Percentiles rank a stretch among this genome's conserved stretches.
Evolutionary conservation across 2,888 invertebrate genomes (phyloP).

Genomic region (Buathra laborator): DNA sequence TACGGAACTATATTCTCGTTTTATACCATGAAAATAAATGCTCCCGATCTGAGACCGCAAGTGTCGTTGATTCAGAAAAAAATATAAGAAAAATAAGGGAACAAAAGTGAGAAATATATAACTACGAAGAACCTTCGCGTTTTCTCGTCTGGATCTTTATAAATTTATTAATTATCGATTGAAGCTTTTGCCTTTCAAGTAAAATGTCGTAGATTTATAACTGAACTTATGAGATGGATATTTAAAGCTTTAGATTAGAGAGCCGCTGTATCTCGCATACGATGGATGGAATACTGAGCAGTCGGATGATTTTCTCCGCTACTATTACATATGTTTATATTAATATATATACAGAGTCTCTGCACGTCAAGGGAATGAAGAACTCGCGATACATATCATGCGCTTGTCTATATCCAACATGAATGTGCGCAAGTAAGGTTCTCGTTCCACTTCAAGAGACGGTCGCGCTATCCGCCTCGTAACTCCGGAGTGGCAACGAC

Average conservation of each 20-base stretch:
- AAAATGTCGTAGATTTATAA: not conserved
- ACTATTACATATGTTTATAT: too few relatives aligned
- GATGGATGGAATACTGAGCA: too few relatives aligned
- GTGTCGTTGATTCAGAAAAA: not conserved
- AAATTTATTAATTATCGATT: slow-evolving; percentile 21
- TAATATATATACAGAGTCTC: not conserved
- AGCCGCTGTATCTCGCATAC: too few relatives aligned
- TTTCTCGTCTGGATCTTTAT: not conserved
- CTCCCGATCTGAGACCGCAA: not conserved
- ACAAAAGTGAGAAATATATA: not conserved
- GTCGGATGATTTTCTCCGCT: too few relatives aligned
- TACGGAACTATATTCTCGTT: slow-evolving; percentile 15
- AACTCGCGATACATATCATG: slow-evolving; percentile 25
- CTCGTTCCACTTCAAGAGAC: slow-evolving; percentile 2
- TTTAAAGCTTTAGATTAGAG: too few relatives aligned
- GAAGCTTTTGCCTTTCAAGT: not conserved
- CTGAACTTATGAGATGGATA: too few relatives aligned
- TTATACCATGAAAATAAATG: not conserved
- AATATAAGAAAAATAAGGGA: not conserved
- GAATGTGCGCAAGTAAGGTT: not conserved
- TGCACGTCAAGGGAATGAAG: not conserved
- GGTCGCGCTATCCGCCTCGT: slow-evolving; percentile 8
- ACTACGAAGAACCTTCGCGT: not conserved
- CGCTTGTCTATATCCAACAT: slow-evolving; percentile 19
- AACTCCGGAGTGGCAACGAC: slow-evolving; percentile 13